Percentiles rank a stretch among this genome's conserved stretches.
Evolutionary conservation across 2,797 vertebrate species (phyloP).

Genomic region (Rhynchotus rufescens): DNA sequence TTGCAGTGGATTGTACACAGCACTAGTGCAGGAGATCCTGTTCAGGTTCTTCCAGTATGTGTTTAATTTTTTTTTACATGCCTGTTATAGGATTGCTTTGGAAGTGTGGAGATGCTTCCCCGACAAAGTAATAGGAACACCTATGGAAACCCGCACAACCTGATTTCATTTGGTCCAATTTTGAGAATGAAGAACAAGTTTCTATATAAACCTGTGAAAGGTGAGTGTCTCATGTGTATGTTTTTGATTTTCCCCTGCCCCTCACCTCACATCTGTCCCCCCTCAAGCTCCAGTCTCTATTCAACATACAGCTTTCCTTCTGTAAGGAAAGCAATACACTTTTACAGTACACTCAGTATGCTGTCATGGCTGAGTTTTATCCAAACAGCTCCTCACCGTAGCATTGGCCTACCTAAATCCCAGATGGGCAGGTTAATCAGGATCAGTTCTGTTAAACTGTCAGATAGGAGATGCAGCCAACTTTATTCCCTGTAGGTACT

Average conservation of each 20-base stretch:
- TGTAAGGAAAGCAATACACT: neutral
- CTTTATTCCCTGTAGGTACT: neutral
- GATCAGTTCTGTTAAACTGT: neutral
- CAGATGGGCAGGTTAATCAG: neutral
- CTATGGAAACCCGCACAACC: neutral
- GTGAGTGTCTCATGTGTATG: neutral
- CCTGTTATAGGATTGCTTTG: slow-evolving; percentile 30
- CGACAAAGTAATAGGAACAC: slow-evolving; percentile 12
- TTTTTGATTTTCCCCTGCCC: too few species aligned
- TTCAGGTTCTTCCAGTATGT: fast-evolving
- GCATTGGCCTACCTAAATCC: neutral
- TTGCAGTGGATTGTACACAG: neutral
- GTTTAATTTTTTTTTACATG: neutral
- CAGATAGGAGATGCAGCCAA: neutral
- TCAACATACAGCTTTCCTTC: neutral
- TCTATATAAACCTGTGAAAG: neutral
- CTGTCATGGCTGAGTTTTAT: neutral
- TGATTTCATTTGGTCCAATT: slow-evolving; percentile 44
- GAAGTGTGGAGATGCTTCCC: neutral
- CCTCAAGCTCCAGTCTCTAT: neutral
- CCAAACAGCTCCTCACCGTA: neutral
- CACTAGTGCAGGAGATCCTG: neutral
- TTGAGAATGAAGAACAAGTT: neutral
- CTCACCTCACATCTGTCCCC: neutral
- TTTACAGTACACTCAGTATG: neutral